Evolutionary conservation across 2,797 vertebrate species (phyloP).

Genomic region (Sebastes flavidus): DNA sequence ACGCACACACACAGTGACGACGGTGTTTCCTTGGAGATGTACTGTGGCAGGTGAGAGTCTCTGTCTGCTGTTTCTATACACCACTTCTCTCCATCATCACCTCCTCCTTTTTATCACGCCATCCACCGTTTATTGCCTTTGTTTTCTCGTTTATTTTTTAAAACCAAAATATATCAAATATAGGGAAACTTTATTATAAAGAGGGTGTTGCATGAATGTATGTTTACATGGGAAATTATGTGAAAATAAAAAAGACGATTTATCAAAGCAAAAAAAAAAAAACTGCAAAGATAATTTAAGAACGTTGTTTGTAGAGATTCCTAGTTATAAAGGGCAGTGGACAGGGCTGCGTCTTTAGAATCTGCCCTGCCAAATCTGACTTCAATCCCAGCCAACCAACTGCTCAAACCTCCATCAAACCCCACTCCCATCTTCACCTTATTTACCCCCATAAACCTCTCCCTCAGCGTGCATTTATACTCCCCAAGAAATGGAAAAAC

Average conservation of each 20-base stretch:
- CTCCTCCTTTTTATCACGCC: slow-evolving; percentile 50
- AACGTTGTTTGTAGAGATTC: slow-evolving; percentile 80
- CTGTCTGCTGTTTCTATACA: slow-evolving; percentile 46
- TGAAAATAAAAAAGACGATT: slow-evolving; percentile 76
- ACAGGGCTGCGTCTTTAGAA: slow-evolving; percentile 66
- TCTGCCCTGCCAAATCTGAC: slow-evolving; percentile 70
- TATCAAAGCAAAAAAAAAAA: slow-evolving; percentile 62
- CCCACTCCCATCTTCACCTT: slow-evolving; percentile 34
- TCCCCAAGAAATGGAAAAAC: slow-evolving; percentile 32
- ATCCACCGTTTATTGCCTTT: slow-evolving; percentile 64
- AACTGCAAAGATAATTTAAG: slow-evolving; percentile 77
- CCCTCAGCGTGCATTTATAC: slow-evolving; percentile 25
- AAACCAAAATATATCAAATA: slow-evolving; percentile 84
- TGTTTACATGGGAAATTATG: slow-evolving; percentile 88
- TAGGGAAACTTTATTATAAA: slow-evolving; percentile 87
- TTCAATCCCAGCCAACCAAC: slow-evolving; percentile 67
- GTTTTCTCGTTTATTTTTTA: slow-evolving; percentile 59
- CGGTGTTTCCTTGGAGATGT: slow-evolving; percentile 59
- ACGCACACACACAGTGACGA: slow-evolving; percentile 19
- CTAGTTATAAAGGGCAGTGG: slow-evolving; percentile 69
- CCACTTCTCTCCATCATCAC: slow-evolving; percentile 46
- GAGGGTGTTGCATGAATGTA: slow-evolving; percentile 91
- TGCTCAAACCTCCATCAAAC: slow-evolving; percentile 45
- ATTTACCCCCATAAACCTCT: slow-evolving; percentile 24
- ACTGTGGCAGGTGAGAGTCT: slow-evolving; percentile 38